A percentile compares a stretch with the other conserved stretches of the same genome.
Conservation (phyloP, 2,797 vertebrate genomes). For the Hafferia zeledoni region DNA sequence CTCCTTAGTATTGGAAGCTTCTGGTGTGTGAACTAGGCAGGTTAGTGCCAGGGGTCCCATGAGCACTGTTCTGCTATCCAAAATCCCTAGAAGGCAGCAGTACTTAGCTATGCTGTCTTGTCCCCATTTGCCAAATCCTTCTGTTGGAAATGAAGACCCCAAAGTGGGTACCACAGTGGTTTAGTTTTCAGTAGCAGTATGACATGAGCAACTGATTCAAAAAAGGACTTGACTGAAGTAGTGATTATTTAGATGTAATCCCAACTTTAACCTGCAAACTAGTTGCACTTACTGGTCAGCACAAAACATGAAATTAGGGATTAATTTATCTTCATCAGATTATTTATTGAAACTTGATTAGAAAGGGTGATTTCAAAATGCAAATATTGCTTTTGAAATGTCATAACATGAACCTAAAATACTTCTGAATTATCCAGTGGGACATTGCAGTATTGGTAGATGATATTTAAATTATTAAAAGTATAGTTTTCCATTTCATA, state of each 20-base stretch:
- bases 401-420: not conserved
- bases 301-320: conserved; percentile 30
- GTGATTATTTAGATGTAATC: not conserved
- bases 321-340: conserved; percentile 45
- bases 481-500: conserved; percentile 25
- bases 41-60: not conserved
- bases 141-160: not conserved
- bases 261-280: not conserved
- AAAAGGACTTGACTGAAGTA: not conserved
- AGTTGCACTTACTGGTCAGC: conserved; percentile 11
- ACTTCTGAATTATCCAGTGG: conserved; percentile 29
- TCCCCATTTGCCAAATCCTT: not conserved
- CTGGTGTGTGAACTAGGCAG: not conserved
- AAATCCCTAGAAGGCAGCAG: not conserved
- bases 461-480: conserved; percentile 35
- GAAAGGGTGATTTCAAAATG: conserved; percentile 30
- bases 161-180: not conserved
- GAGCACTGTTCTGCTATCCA: not conserved
- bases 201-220: not conserved
- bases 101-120: not conserved
- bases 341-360: conserved; percentile 46
- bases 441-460: not conserved
- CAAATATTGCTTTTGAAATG: conserved; percentile 49
- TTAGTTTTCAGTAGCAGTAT: not conserved
- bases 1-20: not conserved